These are phyloP conservation scores for Lordiphosa fenestrarum DNA, from an alignment of 2,888 invertebrate species.

Conservation along the genomic window DNA sequence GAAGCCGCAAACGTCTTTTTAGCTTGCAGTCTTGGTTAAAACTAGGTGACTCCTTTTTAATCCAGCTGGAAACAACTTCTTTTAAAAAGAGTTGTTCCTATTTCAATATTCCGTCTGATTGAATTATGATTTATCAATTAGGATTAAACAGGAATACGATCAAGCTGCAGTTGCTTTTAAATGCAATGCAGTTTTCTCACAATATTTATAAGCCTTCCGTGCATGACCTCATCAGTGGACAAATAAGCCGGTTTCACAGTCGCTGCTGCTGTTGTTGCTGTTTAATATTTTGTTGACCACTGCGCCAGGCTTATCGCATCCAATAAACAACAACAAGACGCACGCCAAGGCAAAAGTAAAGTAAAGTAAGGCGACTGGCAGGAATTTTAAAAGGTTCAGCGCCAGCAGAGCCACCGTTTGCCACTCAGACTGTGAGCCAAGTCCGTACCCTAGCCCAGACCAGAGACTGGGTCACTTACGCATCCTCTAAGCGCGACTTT, in stretches of 20 bases:
- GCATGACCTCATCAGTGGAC: conserved; percentile 44
- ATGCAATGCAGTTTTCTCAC: conserved; percentile 14
- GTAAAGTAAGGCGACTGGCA: conserved; percentile 53
- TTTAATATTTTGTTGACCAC: conserved; percentile 50
- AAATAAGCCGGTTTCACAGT: conserved; percentile 57
- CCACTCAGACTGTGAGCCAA: conserved; percentile 20
- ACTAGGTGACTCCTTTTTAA: too few species aligned
- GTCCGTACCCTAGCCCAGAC: conserved; percentile 11
- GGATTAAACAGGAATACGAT: too few species aligned
- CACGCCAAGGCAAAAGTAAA: conserved; percentile 38
- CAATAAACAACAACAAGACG: conserved; percentile 69
- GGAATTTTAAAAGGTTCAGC: conserved; percentile 79
- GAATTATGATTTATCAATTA: too few species aligned
- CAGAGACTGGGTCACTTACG: conserved; percentile 65
- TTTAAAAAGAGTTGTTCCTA: too few species aligned
- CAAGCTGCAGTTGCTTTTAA: conserved; percentile 1
- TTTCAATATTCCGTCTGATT: too few species aligned
- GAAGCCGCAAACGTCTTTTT: too few species aligned
- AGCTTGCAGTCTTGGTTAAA: too few species aligned
- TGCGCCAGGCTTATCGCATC: conserved; percentile 63
- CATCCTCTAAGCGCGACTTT: conserved; percentile 63
- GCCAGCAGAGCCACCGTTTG: conserved; percentile 42
- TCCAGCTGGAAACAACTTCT: too few species aligned
- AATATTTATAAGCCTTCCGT: conserved; percentile 1
- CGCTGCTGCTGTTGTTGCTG: conserved; percentile 13